Percentiles rank a stretch among this genome's conserved stretches.
Conservation (phyloP, 2,113 vertebrate species). For the Nannospalax galili region DNA sequence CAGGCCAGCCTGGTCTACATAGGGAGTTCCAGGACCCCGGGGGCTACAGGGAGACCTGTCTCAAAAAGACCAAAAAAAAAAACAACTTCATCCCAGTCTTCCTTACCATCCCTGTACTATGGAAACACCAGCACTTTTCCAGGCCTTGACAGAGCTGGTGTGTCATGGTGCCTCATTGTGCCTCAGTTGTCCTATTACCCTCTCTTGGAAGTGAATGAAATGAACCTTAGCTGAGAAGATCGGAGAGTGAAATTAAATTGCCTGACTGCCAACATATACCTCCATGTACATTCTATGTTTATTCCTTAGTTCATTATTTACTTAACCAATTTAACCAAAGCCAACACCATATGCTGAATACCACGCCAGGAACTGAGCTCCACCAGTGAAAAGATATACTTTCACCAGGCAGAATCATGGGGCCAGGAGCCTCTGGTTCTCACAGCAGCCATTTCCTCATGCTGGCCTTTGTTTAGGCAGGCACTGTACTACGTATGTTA, state of each 20-base stretch:
- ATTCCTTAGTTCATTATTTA: background rate
- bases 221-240: background rate
- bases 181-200: background rate
- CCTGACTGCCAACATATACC: background rate
- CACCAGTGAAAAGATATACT: background rate
- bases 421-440: background rate
- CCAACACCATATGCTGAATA: background rate
- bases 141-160: background rate
- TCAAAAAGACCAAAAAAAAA: too few species aligned
- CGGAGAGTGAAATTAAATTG: background rate
- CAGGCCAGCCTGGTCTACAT: too few species aligned
- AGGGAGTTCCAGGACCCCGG: too few species aligned
- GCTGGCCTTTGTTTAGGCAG: background rate
- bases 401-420: background rate
- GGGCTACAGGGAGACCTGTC: too few species aligned
- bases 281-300: background rate
- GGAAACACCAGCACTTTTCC: background rate
- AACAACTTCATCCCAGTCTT: background rate
- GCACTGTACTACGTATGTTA: background rate
- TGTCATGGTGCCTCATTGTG: background rate
- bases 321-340: conserved; percentile 18
- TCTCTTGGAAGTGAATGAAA: background rate
- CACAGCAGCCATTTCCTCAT: too few species aligned
- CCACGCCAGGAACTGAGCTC: background rate
- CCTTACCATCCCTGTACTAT: background rate